Evolutionary conservation across 2,797 vertebrate genomes (phyloP).

Genomic region (Enteromius unitaeniatus): DNA sequence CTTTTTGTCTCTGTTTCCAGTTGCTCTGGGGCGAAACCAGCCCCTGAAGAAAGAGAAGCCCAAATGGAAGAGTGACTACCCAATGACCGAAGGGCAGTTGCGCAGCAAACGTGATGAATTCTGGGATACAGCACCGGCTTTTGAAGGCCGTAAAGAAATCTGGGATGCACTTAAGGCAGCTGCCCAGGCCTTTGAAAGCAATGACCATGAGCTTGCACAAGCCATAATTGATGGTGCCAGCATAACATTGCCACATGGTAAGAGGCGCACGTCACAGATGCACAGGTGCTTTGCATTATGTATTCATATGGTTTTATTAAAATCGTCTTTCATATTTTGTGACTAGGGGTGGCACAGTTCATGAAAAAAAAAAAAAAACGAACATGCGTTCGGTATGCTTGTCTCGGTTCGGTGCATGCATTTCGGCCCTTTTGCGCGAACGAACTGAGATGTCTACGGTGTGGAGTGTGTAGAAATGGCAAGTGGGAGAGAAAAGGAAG

Average conservation of each 20-base stretch:
- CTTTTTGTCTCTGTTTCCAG: slow-evolving; percentile 70
- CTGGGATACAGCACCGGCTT: slow-evolving; percentile 97
- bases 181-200: slow-evolving; percentile 94
- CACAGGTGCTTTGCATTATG: background rate
- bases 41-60: slow-evolving; percentile 96
- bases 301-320: background rate
- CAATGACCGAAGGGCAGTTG: slow-evolving; percentile 97
- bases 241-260: slow-evolving; percentile 97
- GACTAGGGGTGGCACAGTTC: too few species aligned
- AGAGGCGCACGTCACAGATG: background rate
- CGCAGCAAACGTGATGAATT: slow-evolving; percentile 98
- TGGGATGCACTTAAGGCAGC: slow-evolving; percentile 97
- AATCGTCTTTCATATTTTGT: too few species aligned
- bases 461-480: too few species aligned
- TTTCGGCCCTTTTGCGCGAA: too few species aligned
- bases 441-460: too few species aligned
- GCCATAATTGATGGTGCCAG: slow-evolving; percentile 97
- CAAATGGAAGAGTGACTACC: slow-evolving; percentile 99
- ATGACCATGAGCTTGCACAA: slow-evolving; percentile 94
- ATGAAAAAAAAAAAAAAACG: too few species aligned
- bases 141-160: slow-evolving; percentile 97
- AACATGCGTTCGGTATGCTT: too few species aligned
- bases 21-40: slow-evolving; percentile 96
- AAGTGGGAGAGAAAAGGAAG: too few species aligned
- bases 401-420: too few species aligned